These are phyloP conservation scores for Lasiurus cinereus DNA, from an alignment of 2,113 vertebrate genomes.

Conservation along the genomic window DNA sequence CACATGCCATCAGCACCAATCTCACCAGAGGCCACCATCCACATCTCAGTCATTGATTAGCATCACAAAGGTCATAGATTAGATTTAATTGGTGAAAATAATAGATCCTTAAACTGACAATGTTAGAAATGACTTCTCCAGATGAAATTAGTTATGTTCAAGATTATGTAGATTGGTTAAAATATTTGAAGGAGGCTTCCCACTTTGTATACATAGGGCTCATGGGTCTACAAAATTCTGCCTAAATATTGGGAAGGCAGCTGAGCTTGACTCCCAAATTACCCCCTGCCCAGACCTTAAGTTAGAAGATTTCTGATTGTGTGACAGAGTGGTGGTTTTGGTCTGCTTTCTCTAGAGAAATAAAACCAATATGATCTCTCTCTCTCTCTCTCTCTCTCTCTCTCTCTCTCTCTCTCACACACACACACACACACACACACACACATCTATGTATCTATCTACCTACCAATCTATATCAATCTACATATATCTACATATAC, in stretches of 20 bases:
- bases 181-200: too few relatives aligned
- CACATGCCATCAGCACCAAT: rapidly evolving
- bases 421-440: background rate
- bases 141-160: background rate
- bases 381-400: background rate
- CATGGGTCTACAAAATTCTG: background rate
- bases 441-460: background rate
- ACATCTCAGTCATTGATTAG: rapidly evolving
- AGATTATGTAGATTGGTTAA: rapidly evolving
- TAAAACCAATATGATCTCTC: background rate
- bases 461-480: background rate
- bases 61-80: rapidly evolving
- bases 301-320: background rate
- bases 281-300: too few relatives aligned
- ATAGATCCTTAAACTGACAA: rapidly evolving
- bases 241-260: rapidly evolving
- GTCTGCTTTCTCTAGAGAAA: background rate
- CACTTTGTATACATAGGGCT: rapidly evolving
- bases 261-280: rapidly evolving
- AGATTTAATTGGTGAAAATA: background rate
- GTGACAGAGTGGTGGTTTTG: background rate
- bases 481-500: too few relatives aligned
- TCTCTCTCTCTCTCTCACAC: background rate
- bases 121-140: background rate
- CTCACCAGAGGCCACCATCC: rapidly evolving